Conservation (phyloP, 2,113 vertebrate species). For the Alethe castanea region DNA sequence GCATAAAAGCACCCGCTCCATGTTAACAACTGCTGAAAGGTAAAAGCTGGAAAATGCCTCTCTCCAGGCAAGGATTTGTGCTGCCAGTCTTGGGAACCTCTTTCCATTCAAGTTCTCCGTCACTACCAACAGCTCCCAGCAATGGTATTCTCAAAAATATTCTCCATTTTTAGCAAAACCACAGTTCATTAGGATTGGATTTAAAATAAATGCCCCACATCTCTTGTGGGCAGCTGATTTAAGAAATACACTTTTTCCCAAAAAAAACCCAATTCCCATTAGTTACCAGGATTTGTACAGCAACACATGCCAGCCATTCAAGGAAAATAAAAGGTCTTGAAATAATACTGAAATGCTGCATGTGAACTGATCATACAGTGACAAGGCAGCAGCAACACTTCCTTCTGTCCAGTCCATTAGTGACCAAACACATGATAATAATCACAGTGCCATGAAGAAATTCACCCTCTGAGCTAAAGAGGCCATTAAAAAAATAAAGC, state of each 20-base stretch:
- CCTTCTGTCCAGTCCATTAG: background rate
- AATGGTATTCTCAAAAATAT: background rate
- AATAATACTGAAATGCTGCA: background rate
- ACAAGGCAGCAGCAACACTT: background rate
- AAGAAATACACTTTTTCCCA: background rate
- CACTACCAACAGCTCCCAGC: background rate
- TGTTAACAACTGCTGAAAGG: background rate
- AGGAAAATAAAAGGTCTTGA: background rate
- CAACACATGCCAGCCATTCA: background rate
- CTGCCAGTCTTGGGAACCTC: background rate
- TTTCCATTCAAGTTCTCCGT: background rate
- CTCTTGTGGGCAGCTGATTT: background rate
- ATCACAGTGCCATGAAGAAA: background rate
- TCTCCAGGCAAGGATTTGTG: background rate
- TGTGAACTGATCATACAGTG: background rate
- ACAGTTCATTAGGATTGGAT: background rate
- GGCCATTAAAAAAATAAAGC: background rate
- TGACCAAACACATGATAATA: background rate
- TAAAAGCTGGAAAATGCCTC: background rate
- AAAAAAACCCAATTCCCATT: background rate
- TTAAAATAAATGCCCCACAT: background rate
- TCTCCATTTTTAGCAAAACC: background rate
- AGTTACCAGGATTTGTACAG: background rate
- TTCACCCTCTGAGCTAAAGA: background rate
- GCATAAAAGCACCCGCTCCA: rapidly evolving